Evolutionary conservation across 1,140 invertebrate genomes (phyloP).

Genomic region (Macrocentrus cingulum): DNA sequence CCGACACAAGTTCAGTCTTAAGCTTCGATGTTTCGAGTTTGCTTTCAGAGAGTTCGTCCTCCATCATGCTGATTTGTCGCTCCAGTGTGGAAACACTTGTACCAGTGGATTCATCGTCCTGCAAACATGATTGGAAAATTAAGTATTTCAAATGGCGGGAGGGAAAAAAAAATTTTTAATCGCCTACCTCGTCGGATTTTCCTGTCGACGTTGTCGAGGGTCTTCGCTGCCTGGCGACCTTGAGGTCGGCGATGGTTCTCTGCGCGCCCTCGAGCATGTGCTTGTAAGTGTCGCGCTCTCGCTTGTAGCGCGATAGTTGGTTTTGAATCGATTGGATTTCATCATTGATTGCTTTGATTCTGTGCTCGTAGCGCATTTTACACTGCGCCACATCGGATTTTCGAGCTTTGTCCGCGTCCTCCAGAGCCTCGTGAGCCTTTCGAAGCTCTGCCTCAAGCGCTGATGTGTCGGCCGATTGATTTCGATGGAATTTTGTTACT

Average conservation of each 20-base stretch:
- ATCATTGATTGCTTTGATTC: slow-evolving; percentile 80
- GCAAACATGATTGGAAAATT: slow-evolving; percentile 26
- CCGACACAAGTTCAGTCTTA: slow-evolving; percentile 86
- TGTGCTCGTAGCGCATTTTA: slow-evolving; percentile 85
- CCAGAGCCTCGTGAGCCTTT: slow-evolving; percentile 70
- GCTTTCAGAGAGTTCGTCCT: slow-evolving; percentile 85
- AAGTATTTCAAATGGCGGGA: slow-evolving; percentile 20
- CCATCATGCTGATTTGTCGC: slow-evolving; percentile 80
- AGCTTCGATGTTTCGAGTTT: slow-evolving; percentile 79
- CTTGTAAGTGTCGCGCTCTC: slow-evolving; percentile 87
- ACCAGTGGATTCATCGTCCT: slow-evolving; percentile 58
- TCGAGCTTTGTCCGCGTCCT: slow-evolving; percentile 76
- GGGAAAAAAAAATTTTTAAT: slow-evolving; percentile 11
- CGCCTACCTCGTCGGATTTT: slow-evolving; percentile 61
- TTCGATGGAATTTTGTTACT: slow-evolving; percentile 78
- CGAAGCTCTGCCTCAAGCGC: slow-evolving; percentile 75
- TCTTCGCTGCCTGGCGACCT: slow-evolving; percentile 52
- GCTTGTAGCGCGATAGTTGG: slow-evolving; percentile 77
- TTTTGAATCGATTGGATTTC: slow-evolving; percentile 84
- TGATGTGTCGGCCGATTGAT: slow-evolving; percentile 72
- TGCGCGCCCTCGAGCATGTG: slow-evolving; percentile 87
- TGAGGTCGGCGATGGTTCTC: slow-evolving; percentile 78
- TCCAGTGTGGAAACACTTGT: slow-evolving; percentile 68
- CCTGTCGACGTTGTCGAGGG: slow-evolving; percentile 53
- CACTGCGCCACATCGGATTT: slow-evolving; percentile 83